Evolutionary conservation across 2,888 invertebrate species (phyloP), one percentile per base, ranked within the genome.

Genomic region (Drosophila austrosaltans): DNA sequence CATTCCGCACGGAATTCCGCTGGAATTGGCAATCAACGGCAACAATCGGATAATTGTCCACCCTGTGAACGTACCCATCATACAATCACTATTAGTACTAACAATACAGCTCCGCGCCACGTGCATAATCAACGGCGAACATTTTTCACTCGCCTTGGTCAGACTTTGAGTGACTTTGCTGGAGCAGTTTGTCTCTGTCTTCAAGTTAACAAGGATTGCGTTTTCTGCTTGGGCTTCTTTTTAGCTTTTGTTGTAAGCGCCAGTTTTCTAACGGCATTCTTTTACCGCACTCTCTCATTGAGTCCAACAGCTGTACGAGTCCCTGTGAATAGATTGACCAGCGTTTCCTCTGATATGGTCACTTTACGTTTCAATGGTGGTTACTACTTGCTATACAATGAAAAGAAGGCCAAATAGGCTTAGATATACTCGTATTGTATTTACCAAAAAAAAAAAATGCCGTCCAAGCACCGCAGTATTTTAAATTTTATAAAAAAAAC

Each of bases 181-280:
- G 81, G 80, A 16, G 87, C 91, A 40, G 72, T 78, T 36, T 89
- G 89, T 48, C 53, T 90, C n/a, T 91, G 90, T 10, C 65, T 91
- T 64, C 89, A 90, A 77, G 86, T 90, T 72, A 92, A 92, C 82
- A 92, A 82, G 81, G 92, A 92, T 73, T 91, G 90, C 56, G 79
- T 91, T 53, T 92, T 91, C 62, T 92, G 92, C 66, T 75, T 92
- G 65, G 90, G 90, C 58, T 91, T 91, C 76, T 90, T 91, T 66
- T 57, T 89, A 39, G 92, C 90, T 20, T 91, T 91, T 68, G 85
- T 92, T 72, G 85, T 91, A 48, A 91, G 92, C 64, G 92, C 89
- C 66, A 90, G 91, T 30, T 91, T 92, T 54, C 74, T 91, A 58
- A 91, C 91, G 25, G 90, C 91, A 44, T 91, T 92, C 79, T 91